phyloP scores from a whole-genome alignment of 2,113 vertebrate species.

The Solenodon paradoxus region DNA sequence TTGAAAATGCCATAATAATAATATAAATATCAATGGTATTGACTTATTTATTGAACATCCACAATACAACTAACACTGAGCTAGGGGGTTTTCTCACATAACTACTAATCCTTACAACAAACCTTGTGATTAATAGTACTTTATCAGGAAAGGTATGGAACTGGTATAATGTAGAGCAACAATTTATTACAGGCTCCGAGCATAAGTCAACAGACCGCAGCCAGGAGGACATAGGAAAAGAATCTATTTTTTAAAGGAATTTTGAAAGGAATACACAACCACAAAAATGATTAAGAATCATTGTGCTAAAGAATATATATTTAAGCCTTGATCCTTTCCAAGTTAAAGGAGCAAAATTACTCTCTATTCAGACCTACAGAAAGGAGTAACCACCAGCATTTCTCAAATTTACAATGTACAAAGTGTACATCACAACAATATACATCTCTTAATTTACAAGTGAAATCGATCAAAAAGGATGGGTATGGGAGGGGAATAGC shows the following conservation, averaged over 20 bases:
- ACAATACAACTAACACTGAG: no score
- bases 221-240: background rate
- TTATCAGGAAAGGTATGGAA: background rate
- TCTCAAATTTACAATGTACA: background rate
- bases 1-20: background rate
- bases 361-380: background rate
- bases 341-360: background rate
- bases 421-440: background rate
- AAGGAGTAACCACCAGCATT: background rate
- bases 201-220: background rate
- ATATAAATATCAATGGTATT: background rate
- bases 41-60: background rate
- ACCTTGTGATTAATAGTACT: background rate
- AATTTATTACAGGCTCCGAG: background rate
- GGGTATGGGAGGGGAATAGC: background rate
- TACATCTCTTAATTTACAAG: constrained; percentile 36
- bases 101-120: background rate
- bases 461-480: background rate
- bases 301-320: background rate
- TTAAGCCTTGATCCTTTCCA: constrained; percentile 19
- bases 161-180: background rate
- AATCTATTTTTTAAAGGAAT: background rate
- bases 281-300: constrained; percentile 19
- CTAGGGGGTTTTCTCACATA: background rate
- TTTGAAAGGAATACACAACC: constrained; percentile 14